Base-by-base conservation (phyloP, 1,140 invertebrate species). In the Drosophila oshimai region DNA sequence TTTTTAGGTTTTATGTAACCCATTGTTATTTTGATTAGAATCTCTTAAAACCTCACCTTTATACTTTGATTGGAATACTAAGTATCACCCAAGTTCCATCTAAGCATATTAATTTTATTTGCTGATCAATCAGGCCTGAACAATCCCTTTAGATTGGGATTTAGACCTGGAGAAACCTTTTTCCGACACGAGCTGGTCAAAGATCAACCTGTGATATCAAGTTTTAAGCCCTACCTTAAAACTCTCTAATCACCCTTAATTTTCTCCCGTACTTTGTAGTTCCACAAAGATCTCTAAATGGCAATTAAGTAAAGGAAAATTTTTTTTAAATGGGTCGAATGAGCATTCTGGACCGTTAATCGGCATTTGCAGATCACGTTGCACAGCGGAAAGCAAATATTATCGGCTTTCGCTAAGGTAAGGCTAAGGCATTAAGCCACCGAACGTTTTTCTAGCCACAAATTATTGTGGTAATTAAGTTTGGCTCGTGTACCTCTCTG, bases 381-480 rank as follows among this genome's bases (percentile, higher is more conserved):
- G 18, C 41, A 47, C n/a, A 31, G 6, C 10, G 29, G 24, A 3
- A 54, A 22, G n/a, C n/a, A 26, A 12, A 12, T 15, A n/a, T n/a
- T n/a, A n/a, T n/a, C n/a, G n/a, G n/a, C n/a, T n/a, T n/a, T n/a
- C n/a, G n/a, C n/a, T n/a, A n/a, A n/a, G n/a, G n/a, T n/a, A n/a
- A n/a, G n/a, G n/a, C n/a, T n/a, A n/a, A n/a, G 55, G n/a, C 5
- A 44, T 51, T 37, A 28, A 13, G 17, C 29, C 17, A 22, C 10
- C 7, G 12, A 13, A n/a, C n/a, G n/a, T 20, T 46, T 45, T 61
- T 47, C 29, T 64, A 37, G 22, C 39, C 0, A 20, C 12, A 37
- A 64, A 61, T 64, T 46, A 61, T 64, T 46, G 18, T 29, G 24
- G 41, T 62, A 4, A 61, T 46, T 65, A 9, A 7, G 15, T 1